Evolutionary conservation across 2,113 vertebrate genomes (phyloP), one percentile per base, ranked within the genome.

Genomic region (Otis tarda): DNA sequence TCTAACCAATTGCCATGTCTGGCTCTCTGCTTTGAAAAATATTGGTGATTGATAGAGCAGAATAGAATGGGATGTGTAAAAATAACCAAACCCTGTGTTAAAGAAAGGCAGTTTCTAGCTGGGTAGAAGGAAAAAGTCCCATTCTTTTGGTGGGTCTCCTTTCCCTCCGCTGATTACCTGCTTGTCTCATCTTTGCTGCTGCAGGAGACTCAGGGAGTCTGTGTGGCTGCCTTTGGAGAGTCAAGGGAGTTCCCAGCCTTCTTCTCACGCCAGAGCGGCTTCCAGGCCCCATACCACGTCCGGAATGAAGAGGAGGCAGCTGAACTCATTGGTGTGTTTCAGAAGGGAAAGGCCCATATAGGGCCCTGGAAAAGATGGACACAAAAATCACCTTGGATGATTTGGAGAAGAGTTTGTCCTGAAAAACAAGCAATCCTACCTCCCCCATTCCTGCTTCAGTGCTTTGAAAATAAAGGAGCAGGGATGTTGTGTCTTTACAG

Each of bases 171-270:
- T 57, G 28, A 55, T 81, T 30, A 76, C 67, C 77, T 79, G 27
- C 41, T 87, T 85, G 11, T 67, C 53, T 83, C 6, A 1, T 63
- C n/a, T 91, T 37, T 14, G 12, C 70, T 55, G 84, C 67, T 86
- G 43, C 75, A 99, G 99, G 99, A 99, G 94, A 99, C 99, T 5
- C 98, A 99, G 74, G 99, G 99, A 21, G 98, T 99, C 41, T 99
- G 99, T 1, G 99, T 99, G 52, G 98, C 98, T 89, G 98, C 98
- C 28, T 99, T 98, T 83, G 99, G 99, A 67, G 89, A 97, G 31
- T 98, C 98, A 31, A 98, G 95, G 85, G 98, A 98, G 57, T 99
- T 99, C 84, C 99, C 99, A 74, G 98, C 99, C 33, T 99, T 99
- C 97, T 99, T 99, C 89, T 98, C 98, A 52, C 60, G 92, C 39